Conservation (phyloP, 2,113 vertebrate genomes). For the Irena cyanogastra region DNA sequence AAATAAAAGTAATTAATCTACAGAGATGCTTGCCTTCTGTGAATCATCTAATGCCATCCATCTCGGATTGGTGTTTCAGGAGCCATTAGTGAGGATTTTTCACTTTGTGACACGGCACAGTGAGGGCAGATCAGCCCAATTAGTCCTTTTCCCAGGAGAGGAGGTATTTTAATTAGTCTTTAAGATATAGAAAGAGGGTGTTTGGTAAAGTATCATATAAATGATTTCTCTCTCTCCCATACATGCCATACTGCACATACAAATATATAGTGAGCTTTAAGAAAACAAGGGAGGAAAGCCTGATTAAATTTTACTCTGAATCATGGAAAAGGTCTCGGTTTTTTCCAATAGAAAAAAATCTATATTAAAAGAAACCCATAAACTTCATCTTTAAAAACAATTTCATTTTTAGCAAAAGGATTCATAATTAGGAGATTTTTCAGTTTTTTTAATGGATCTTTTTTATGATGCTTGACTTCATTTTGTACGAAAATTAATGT, state of each 20-base stretch:
- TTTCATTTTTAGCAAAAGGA: neutral
- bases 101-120: conserved; percentile 16
- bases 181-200: neutral
- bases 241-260: neutral
- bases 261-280: neutral
- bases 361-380: neutral
- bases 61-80: conserved; percentile 33
- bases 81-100: conserved; percentile 65
- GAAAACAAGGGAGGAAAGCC: neutral
- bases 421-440: neutral
- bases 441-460: neutral
- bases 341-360: neutral
- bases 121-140: conserved; percentile 43
- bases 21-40: conserved; percentile 52
- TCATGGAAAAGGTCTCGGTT: neutral
- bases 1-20: conserved; percentile 67
- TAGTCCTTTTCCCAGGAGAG: conserved; percentile 40
- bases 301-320: neutral
- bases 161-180: conserved; percentile 48
- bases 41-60: conserved; percentile 68
- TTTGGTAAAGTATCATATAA: neutral
- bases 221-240: neutral
- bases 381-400: neutral
- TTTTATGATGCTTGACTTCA: neutral
- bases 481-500: neutral